A percentile compares a stretch with the other conserved stretches of the same genome.
phyloP scores from a whole-genome alignment of 1,140 invertebrate species.

The Cyclargus thomasi region DNA sequence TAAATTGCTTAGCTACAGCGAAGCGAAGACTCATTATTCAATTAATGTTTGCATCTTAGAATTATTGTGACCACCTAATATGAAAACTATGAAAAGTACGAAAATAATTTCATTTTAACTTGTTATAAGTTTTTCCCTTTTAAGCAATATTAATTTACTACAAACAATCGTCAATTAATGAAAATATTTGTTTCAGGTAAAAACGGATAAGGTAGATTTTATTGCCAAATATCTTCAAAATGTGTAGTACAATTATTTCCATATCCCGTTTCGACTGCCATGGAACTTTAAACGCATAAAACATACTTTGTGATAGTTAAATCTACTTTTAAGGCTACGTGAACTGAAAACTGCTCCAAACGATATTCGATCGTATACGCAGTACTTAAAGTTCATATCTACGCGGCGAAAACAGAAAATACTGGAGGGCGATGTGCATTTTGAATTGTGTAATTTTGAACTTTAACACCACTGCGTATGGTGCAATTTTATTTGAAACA shows the following conservation, averaged over 20 bases:
- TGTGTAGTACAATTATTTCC: conserved; percentile 62
- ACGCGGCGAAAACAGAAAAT: neutral
- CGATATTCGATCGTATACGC: neutral
- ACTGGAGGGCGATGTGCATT: too few relatives aligned
- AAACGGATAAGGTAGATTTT: conserved; percentile 30
- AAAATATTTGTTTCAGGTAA: conserved; percentile 44
- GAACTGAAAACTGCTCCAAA: neutral
- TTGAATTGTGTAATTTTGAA: neutral
- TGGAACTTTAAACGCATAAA: conserved; percentile 40
- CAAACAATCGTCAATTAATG: neutral
- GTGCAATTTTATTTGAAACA: neutral
- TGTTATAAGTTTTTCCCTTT: too few relatives aligned
- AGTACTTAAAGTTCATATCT: neutral
- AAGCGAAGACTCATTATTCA: too few relatives aligned
- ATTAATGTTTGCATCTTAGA: too few relatives aligned
- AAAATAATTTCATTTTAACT: too few relatives aligned
- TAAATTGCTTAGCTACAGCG: too few relatives aligned
- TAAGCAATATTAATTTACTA: too few relatives aligned
- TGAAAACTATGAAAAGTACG: too few relatives aligned
- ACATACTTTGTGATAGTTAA: conserved; percentile 44
- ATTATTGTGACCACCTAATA: too few relatives aligned
- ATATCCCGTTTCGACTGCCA: conserved; percentile 55
- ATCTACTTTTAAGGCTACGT: neutral
- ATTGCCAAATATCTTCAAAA: conserved; percentile 38
- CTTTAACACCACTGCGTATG: neutral